Evolutionary conservation across 1,140 invertebrate genomes (phyloP).

Genomic region (Drosophila lacteicornis): DNA sequence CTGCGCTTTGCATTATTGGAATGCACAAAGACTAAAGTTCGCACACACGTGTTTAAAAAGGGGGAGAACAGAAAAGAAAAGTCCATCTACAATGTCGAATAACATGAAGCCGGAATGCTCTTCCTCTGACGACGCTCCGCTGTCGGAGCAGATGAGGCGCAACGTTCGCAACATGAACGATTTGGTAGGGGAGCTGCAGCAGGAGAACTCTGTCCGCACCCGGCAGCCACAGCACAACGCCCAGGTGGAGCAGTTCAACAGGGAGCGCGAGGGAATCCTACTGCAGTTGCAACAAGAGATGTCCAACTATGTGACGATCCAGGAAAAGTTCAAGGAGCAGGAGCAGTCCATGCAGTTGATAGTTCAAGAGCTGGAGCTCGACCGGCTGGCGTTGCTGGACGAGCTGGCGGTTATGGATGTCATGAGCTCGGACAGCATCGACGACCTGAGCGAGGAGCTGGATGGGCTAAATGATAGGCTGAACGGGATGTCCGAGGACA

Average conservation of each 20-base stretch:
- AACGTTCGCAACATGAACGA: constrained; percentile 20
- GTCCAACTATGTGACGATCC: constrained; percentile 18
- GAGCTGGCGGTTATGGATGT: constrained; percentile 2
- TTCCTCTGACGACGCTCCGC: not conserved
- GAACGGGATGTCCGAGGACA: not conserved
- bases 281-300: constrained; percentile 23
- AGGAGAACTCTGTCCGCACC: not conserved
- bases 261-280: constrained; percentile 14
- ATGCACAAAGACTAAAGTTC: constrained; percentile 1
- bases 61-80: not conserved
- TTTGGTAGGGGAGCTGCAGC: constrained; percentile 16
- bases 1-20: not conserved
- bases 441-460: constrained; percentile 13
- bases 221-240: not conserved
- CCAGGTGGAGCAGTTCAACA: constrained; percentile 12
- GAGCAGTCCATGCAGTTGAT: constrained; percentile 20
- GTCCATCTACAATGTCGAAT: not conserved
- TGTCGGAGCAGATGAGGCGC: constrained; percentile 15
- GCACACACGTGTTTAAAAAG: not conserved
- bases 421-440: constrained; percentile 3
- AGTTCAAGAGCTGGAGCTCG: constrained; percentile 13
- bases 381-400: constrained; percentile 1
- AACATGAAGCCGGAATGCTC: not conserved
- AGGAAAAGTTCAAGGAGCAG: constrained; percentile 22
- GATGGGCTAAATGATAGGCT: not conserved